Percentiles rank a stretch among this genome's conserved stretches.
Evolutionary conservation across 1,140 invertebrate species (phyloP).

Genomic region (Cyclina sinensis): DNA sequence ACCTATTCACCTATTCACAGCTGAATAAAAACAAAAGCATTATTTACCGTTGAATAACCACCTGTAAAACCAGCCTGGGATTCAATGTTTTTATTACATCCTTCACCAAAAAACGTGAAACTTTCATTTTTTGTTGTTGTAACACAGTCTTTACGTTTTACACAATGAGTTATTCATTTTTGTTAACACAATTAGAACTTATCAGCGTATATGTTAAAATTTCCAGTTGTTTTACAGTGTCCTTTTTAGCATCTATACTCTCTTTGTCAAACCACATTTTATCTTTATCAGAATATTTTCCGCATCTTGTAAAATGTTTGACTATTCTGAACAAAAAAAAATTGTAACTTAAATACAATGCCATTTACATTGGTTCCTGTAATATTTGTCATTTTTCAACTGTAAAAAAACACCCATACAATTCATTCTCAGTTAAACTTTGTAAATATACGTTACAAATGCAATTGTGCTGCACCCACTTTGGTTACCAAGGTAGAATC

Average conservation of each 20-base stretch:
- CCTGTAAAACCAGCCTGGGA: not conserved
- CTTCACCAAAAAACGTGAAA: not conserved
- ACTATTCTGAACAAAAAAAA: not conserved
- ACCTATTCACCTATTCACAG: slow-evolving; percentile 6
- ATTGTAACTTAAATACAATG: no score
- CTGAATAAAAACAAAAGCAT: slow-evolving; percentile 23
- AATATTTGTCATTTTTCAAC: no score
- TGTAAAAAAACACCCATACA: no score
- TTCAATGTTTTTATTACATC: not conserved
- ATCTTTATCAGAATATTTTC: no score
- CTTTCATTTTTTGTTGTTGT: not conserved
- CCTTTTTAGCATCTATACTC: no score
- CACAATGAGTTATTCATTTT: not conserved
- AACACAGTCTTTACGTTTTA: not conserved
- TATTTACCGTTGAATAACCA: not conserved
- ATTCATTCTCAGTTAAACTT: no score
- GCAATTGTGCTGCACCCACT: no score
- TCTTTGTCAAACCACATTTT: no score
- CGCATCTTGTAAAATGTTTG: not conserved
- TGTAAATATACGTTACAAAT: no score
- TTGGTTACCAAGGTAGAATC: not conserved
- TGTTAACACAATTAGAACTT: not conserved
- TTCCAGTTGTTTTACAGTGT: not conserved
- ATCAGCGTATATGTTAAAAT: not conserved
- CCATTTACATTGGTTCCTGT: no score